phyloP scores from a whole-genome alignment of 2,113 vertebrate genomes.

The Corvus cornix region DNA sequence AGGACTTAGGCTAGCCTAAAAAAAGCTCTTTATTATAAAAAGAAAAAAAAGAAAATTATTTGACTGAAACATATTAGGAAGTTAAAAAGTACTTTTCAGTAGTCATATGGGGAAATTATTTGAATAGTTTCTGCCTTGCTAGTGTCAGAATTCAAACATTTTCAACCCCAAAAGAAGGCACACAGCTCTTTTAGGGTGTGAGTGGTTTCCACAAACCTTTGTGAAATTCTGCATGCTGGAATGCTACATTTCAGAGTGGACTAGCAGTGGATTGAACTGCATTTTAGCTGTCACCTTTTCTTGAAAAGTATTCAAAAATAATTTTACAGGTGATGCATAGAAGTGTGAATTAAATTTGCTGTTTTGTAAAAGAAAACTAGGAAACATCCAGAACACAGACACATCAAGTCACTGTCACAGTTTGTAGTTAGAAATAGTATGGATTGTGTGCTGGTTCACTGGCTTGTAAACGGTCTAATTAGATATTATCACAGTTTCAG shows the following conservation, averaged over 20 bases:
- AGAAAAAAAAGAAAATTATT: neutral
- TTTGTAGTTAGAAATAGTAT: neutral
- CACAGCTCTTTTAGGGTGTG: neutral
- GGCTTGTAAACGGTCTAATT: slow-evolving; percentile 2
- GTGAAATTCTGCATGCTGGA: neutral
- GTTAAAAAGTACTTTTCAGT: neutral
- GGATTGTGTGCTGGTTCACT: neutral
- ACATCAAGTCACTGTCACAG: fast-evolving
- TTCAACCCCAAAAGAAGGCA: neutral
- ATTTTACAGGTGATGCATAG: neutral
- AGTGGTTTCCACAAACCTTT: neutral
- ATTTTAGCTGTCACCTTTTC: neutral
- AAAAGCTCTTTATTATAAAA: neutral
- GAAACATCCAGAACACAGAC: neutral
- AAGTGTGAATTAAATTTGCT: neutral
- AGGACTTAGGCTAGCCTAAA: neutral
- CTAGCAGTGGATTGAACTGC: neutral
- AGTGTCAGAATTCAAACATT: neutral
- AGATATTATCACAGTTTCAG: neutral
- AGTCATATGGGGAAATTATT: neutral
- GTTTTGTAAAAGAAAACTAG: neutral
- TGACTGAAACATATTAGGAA: neutral
- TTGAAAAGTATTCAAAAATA: neutral
- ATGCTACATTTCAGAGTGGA: neutral
- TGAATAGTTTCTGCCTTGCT: neutral